These are phyloP conservation scores for Pseudonaja textilis DNA, from an alignment of 2,113 vertebrate genomes.

Conservation along the genomic window DNA sequence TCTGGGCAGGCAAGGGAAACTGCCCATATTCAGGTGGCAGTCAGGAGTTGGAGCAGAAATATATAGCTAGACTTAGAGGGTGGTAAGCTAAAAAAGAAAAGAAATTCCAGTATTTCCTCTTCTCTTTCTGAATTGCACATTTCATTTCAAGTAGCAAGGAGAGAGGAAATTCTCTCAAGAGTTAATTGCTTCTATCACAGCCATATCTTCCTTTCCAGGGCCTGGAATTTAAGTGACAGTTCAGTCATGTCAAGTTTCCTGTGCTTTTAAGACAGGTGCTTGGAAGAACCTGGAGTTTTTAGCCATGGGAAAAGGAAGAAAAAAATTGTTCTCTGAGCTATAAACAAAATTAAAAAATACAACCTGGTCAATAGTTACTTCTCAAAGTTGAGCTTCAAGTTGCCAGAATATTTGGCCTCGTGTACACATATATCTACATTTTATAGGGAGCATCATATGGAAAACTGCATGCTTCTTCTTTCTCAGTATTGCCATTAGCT, in stretches of 20 bases:
- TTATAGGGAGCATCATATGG: conserved; percentile 1
- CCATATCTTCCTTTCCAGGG: neutral
- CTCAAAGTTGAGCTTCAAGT: neutral
- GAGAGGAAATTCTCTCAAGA: neutral
- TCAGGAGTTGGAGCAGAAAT: neutral
- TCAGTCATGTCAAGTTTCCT: neutral
- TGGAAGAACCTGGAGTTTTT: neutral
- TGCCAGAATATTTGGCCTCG: too few relatives aligned
- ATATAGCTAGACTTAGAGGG: neutral
- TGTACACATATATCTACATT: neutral
- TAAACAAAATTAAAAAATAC: neutral
- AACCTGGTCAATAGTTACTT: neutral
- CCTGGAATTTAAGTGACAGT: neutral
- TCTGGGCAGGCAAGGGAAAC: neutral
- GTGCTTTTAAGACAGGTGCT: neutral
- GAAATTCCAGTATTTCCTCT: neutral
- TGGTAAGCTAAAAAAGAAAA: neutral
- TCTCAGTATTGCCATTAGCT: conserved; percentile 8
- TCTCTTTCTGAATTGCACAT: neutral
- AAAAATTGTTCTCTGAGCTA: neutral
- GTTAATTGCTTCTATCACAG: neutral
- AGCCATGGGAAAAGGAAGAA: neutral
- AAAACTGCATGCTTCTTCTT: conserved; percentile 17
- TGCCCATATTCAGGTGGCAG: too few relatives aligned
- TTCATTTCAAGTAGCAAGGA: neutral